phyloP scores from a whole-genome alignment of 2,888 invertebrate species.

The Dromius quadrimaculatus region DNA sequence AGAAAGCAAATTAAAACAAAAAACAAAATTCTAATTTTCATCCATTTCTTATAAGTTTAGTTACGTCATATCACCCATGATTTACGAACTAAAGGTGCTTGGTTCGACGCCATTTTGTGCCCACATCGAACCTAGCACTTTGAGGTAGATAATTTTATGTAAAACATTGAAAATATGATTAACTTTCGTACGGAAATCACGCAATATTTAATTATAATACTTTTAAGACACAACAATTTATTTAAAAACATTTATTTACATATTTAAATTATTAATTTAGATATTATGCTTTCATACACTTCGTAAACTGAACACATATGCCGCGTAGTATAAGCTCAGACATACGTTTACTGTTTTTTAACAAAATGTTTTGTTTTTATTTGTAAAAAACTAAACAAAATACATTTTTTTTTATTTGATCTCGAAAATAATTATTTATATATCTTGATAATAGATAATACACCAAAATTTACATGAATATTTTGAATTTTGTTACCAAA shows the following conservation, averaged over 20 bases:
- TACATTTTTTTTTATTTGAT: neutral
- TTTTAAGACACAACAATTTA: neutral
- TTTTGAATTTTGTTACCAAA: no score
- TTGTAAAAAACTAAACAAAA: neutral
- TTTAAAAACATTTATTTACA: constrained; percentile 7
- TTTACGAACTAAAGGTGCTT: constrained; percentile 21
- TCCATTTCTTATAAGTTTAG: neutral
- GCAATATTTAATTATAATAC: neutral
- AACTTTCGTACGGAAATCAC: neutral
- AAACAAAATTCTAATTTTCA: neutral
- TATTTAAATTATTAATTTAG: constrained; percentile 8
- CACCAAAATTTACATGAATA: no score
- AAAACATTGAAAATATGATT: neutral
- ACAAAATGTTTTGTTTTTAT: neutral
- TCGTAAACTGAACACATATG: constrained; percentile 36
- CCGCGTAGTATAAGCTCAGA: neutral
- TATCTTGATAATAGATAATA: no score
- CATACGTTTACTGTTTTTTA: constrained; percentile 31
- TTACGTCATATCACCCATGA: constrained; percentile 13
- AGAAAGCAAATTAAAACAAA: constrained; percentile 8
- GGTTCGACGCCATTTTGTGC: constrained; percentile 49
- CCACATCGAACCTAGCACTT: constrained; percentile 40
- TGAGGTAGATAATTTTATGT: neutral
- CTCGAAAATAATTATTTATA: no score
- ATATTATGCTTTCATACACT: neutral